These are phyloP conservation scores for Lycophotia porphyrea DNA, from an alignment of 2,888 invertebrate species.

Conservation along the genomic window DNA sequence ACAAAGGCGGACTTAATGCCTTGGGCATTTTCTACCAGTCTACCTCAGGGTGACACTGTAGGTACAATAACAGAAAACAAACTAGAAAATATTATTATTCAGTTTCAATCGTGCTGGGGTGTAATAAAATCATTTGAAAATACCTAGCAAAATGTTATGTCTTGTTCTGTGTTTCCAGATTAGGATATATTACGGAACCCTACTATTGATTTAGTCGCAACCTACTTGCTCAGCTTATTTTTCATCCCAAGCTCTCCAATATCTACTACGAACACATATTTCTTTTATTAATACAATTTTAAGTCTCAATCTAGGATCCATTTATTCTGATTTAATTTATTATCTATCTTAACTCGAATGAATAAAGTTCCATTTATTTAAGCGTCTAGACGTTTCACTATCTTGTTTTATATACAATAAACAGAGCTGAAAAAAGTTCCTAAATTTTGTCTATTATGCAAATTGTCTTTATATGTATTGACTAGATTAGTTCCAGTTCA, in stretches of 20 bases:
- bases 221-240: constrained; percentile 12
- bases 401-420: constrained; percentile 31
- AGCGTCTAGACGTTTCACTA: constrained; percentile 47
- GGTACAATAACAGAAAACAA: too few relatives aligned
- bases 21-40: too few relatives aligned
- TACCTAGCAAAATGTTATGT: neutral
- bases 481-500: neutral
- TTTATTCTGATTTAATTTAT: constrained; percentile 31
- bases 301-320: neutral
- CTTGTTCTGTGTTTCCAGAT: neutral
- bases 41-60: too few relatives aligned
- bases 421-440: constrained; percentile 17
- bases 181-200: neutral
- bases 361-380: constrained; percentile 25
- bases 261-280: constrained; percentile 15
- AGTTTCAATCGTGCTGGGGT: too few relatives aligned
- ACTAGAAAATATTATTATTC: too few relatives aligned
- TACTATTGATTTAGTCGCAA: neutral
- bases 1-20: too few relatives aligned
- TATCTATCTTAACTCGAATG: constrained; percentile 25
- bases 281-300: constrained; percentile 25
- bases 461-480: constrained; percentile 13
- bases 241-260: constrained; percentile 12
- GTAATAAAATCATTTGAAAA: neutral
- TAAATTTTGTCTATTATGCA: constrained; percentile 19